Conservation (phyloP, 2,797 vertebrate species). For the Ispidina lecontei region DNA sequence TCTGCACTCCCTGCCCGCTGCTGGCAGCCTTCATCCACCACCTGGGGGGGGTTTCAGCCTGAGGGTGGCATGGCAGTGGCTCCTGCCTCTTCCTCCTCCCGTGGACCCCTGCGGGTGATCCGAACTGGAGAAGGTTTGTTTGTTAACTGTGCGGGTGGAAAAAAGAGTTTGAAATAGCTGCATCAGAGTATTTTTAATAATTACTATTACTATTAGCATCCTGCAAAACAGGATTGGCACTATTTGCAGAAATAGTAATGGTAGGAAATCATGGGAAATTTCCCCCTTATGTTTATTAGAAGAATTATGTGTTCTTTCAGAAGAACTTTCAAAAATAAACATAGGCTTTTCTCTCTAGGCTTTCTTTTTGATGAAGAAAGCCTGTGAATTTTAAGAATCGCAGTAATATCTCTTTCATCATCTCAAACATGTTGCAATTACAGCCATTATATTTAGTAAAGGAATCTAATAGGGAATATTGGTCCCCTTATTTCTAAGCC, state of each 20-base stretch:
- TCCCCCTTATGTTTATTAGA: constrained; percentile 19
- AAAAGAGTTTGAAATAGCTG: background rate
- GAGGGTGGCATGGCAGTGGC: rapidly evolving
- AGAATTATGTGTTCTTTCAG: constrained; percentile 11
- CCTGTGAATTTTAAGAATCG: background rate
- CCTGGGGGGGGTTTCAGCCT: rapidly evolving
- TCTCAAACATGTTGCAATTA: background rate
- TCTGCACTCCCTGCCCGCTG: background rate
- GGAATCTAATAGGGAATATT: background rate
- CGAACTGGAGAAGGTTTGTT: rapidly evolving
- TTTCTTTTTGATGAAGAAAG: background rate
- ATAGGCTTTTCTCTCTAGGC: constrained; percentile 3
- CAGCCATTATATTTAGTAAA: background rate
- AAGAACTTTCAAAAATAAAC: constrained; percentile 21
- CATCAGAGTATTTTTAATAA: background rate
- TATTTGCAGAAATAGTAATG: constrained; percentile 24
- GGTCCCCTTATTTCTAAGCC: background rate
- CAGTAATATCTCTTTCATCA: background rate
- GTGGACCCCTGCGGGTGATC: background rate
- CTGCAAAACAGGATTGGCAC: constrained; percentile 18
- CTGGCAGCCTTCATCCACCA: background rate
- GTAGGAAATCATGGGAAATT: background rate
- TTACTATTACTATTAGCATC: background rate
- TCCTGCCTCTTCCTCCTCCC: background rate
- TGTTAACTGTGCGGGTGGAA: background rate